A percentile compares a stretch with the other conserved stretches of the same genome.
Evolutionary conservation across 2,797 vertebrate genomes (phyloP).

Genomic region (Parambassis ranga): DNA sequence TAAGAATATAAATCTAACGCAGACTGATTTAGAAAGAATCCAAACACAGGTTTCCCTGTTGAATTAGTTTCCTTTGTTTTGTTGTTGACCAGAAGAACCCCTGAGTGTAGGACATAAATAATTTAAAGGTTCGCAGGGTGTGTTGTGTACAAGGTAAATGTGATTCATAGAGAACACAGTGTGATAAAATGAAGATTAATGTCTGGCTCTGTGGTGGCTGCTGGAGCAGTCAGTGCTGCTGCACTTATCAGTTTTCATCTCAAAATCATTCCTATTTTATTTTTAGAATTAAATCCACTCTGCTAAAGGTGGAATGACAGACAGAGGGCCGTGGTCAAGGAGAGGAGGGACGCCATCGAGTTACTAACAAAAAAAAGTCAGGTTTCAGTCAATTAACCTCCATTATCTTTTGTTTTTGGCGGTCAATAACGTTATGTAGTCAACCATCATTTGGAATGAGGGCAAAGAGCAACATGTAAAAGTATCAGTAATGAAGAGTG

Average conservation of each 20-base stretch:
- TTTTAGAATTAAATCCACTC: not conserved
- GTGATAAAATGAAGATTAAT: conserved; percentile 52
- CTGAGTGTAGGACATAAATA: conserved; percentile 2
- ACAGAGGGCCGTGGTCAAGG: not conserved
- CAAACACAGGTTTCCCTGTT: not conserved
- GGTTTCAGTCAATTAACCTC: conserved; percentile 26
- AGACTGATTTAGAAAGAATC: not conserved
- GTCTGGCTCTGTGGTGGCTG: conserved; percentile 1
- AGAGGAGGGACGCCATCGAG: not conserved
- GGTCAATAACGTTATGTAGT: conserved; percentile 24
- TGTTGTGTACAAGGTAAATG: conserved; percentile 25
- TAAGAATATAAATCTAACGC: not conserved
- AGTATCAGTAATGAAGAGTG: not conserved
- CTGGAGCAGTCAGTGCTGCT: conserved; percentile 1
- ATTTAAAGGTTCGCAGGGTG: conserved; percentile 29
- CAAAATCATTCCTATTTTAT: too few species aligned
- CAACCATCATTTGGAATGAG: not conserved
- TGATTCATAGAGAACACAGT: conserved; percentile 30
- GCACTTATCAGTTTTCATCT: not conserved
- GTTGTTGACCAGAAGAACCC: conserved; percentile 10
- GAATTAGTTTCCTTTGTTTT: not conserved
- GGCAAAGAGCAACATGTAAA: not conserved
- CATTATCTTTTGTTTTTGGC: conserved; percentile 18
- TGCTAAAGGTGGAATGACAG: not conserved
- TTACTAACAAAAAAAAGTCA: not conserved